Conservation (phyloP, 2,113 vertebrate species). For the Galeopterus variegatus region DNA sequence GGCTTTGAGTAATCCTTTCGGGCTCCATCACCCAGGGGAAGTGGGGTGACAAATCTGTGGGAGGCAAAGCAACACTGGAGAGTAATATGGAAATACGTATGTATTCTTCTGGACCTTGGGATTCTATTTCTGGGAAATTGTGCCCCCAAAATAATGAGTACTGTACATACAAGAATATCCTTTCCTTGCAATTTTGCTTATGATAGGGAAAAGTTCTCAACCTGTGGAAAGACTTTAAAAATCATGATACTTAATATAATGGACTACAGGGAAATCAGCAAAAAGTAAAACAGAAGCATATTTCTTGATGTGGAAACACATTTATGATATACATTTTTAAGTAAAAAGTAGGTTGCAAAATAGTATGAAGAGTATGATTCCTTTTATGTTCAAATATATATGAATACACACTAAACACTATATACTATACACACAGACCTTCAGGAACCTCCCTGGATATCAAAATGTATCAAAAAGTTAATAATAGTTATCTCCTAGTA, state of each 20-base stretch:
- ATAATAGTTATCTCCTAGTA: background rate
- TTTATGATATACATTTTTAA: constrained; percentile 2
- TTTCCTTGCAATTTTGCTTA: background rate
- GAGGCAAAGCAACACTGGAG: background rate
- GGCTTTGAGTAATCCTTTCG: no score
- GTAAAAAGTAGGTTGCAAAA: background rate
- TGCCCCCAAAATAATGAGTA: background rate
- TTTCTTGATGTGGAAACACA: constrained; percentile 38
- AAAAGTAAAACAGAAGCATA: constrained; percentile 25
- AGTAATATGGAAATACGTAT: background rate
- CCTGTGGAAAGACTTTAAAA: background rate
- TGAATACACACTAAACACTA: background rate
- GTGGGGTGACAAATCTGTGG: no score
- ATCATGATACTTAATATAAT: background rate
- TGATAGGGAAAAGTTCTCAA: background rate
- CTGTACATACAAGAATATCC: background rate
- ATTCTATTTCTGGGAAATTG: background rate
- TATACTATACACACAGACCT: background rate
- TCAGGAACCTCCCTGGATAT: background rate
- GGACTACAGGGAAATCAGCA: background rate
- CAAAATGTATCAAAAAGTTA: background rate
- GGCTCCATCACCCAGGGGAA: no score
- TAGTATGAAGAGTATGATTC: background rate
- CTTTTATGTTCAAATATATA: constrained; percentile 23
- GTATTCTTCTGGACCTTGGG: background rate